Evolutionary conservation across 2,888 invertebrate genomes (phyloP), one percentile per base, ranked within the genome.

Genomic region (Acanthococcus lagerstroemiae): DNA sequence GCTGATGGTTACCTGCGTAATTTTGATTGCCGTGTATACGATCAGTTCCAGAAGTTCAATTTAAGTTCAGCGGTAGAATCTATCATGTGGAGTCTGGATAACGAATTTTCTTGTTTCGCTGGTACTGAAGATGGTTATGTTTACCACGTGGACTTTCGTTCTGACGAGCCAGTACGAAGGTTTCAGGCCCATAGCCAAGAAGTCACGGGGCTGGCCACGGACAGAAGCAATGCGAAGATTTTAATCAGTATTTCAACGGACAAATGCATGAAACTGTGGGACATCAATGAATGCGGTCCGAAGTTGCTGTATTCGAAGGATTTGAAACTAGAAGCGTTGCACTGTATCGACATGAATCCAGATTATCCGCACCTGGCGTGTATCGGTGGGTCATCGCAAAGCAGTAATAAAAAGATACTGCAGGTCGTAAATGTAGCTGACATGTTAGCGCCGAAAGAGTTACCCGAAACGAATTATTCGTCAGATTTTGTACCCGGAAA

Each of bases 241-340:
- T 78, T 95, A 73, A 80, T 90, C 2, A 89, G 91, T 0, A 81
- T 85, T 1, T 86, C 90, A 5, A 83, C 85, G 1, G 94, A 95
- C 74, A 87, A 88, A 68, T 79, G 80, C n/a, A 75, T 93, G 3
- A 93, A 92, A 79, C 82, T 88, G 0, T 95, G 95, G 95, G 92
- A 95, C 67, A 73, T 78, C 26, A 68, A 72, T 12, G 69, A 72
- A 60, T 69, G 70, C 66, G 69, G 72, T 70, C 78, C 79, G 1
- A 70, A 69, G 68, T 73, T 78, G 72, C 77, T 80, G 1, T 72
- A 73, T 69, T 78, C 78, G 70, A 79, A 84, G 69, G 77, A 82
- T 70, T 79, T 84, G 65, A 81, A 82, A 67, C 82, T 92, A 76
- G 93, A 89, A 0, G 80, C 82, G 22, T 78, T 87, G 61, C 83